Conservation (phyloP, 2,888 invertebrate species). For the Thera britannica region DNA sequence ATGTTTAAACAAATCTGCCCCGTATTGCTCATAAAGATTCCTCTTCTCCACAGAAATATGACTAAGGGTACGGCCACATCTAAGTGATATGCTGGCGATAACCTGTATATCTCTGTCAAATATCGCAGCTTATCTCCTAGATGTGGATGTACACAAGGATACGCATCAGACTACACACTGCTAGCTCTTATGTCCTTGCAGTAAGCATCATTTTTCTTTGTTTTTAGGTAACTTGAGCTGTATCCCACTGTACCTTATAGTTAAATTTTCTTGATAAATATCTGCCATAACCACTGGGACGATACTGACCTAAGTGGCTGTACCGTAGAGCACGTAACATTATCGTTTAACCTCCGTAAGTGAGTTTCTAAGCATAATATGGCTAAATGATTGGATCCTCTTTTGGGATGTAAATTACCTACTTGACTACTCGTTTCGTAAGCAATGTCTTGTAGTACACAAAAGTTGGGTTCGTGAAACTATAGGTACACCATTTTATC, state of each 20-base stretch:
- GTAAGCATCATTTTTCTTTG: too few species aligned
- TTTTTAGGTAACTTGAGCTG: too few species aligned
- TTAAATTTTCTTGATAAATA: conserved; percentile 22
- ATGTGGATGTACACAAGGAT: too few species aligned
- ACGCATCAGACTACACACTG: too few species aligned
- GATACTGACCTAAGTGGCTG: conserved; percentile 9
- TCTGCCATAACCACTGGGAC: conserved; percentile 1
- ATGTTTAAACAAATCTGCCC: too few species aligned
- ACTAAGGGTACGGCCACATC: not conserved
- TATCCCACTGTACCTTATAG: conserved; percentile 14
- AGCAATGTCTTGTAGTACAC: not conserved
- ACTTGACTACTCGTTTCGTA: not conserved
- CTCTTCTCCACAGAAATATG: conserved; percentile 14
- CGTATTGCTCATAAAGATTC: conserved; percentile 3
- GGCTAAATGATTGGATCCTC: not conserved
- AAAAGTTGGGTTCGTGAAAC: not conserved
- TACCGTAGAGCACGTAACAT: conserved; percentile 15
- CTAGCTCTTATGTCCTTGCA: too few species aligned
- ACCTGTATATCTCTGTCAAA: too few species aligned
- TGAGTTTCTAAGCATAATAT: conserved; percentile 3
- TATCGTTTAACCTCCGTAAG: conserved; percentile 7
- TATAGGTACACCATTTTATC: too few species aligned
- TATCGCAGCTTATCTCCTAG: too few species aligned
- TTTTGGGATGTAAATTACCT: not conserved
- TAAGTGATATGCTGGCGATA: too few species aligned